Evolutionary conservation across 2,797 vertebrate genomes (phyloP).

Genomic region (Paramormyrops hopkinsi): DNA sequence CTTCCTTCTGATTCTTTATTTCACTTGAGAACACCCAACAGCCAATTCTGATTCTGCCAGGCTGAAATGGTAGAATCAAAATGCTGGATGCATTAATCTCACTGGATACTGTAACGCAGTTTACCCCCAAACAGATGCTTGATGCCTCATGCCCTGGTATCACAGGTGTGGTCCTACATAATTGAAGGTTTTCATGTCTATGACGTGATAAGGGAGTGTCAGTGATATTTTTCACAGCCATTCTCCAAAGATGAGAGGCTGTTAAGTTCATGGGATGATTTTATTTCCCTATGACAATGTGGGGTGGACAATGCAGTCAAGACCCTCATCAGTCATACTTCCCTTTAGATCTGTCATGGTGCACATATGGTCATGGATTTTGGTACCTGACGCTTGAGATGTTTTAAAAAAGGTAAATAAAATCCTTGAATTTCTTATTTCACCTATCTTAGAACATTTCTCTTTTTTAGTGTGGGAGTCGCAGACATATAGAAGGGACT

Average conservation of each 20-base stretch:
- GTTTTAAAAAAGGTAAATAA: background rate
- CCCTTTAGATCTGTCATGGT: background rate
- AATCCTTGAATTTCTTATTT: background rate
- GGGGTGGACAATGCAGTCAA: background rate
- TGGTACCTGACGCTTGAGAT: background rate
- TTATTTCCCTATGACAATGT: background rate
- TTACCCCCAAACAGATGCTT: background rate
- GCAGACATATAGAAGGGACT: background rate
- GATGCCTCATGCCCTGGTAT: background rate
- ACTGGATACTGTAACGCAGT: background rate
- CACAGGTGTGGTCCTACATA: background rate
- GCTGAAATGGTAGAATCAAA: background rate
- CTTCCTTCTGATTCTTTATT: background rate
- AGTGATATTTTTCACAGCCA: background rate
- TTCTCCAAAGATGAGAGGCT: background rate
- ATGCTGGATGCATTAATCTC: background rate
- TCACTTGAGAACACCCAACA: background rate
- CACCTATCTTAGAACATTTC: background rate
- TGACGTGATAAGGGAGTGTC: background rate
- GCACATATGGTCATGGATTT: background rate
- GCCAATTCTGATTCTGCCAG: background rate
- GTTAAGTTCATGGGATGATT: background rate
- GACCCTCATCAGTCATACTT: background rate
- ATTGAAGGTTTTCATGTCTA: background rate
- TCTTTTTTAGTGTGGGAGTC: background rate